A percentile compares a stretch with the other conserved stretches of the same genome.
phyloP scores from a whole-genome alignment of 92 coral and sea anemone genomes.

The Siderastrea radians region DNA sequence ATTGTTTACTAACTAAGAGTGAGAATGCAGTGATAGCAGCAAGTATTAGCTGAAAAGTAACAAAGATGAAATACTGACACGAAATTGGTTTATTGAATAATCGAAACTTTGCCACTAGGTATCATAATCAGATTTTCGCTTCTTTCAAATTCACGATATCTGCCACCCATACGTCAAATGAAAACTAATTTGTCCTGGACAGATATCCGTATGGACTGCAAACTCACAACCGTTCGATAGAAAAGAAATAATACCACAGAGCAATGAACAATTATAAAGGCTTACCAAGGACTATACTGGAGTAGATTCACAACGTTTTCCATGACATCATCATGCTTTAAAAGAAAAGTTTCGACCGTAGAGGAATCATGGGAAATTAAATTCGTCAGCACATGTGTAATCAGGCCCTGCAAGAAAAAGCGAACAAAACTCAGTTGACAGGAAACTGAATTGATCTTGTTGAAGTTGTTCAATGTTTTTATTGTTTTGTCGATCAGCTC shows the following conservation, averaged over 20 bases:
- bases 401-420: conserved; percentile 49
- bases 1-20: not conserved
- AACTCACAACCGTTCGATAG: no score
- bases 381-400: conserved; percentile 39
- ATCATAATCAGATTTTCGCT: no score
- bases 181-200: no score
- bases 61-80: no score
- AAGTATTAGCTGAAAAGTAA: no score
- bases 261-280: not conserved
- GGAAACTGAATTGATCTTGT: not conserved
- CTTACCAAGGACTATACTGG: conserved; percentile 74
- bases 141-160: no score
- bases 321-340: conserved; percentile 57
- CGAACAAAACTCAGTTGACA: not conserved
- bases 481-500: not conserved
- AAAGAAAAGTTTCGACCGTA: conserved; percentile 61
- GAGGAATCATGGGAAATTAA: conserved; percentile 61
- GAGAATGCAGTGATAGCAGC: no score
- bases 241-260: no score
- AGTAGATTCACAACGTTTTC: conserved; percentile 43
- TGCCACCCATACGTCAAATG: no score
- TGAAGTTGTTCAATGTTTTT: not conserved
- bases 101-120: no score
- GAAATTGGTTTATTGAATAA: no score
- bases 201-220: no score